Evolutionary conservation across 2,888 invertebrate genomes (phyloP).

Genomic region (Perdita meconis): DNA sequence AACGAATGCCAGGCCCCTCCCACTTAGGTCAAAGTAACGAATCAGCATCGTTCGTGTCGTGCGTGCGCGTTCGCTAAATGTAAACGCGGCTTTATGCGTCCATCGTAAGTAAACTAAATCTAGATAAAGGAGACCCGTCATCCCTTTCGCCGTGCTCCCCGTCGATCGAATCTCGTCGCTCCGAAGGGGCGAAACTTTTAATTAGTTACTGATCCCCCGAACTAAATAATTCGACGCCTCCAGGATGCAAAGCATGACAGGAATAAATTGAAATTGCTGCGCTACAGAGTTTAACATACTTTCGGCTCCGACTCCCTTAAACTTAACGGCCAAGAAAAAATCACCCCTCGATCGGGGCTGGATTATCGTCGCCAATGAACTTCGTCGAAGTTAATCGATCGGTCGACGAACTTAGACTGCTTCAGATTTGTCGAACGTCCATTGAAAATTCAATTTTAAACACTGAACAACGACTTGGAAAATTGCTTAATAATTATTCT

Average conservation of each 20-base stretch:
- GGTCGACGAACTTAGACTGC: too few species aligned
- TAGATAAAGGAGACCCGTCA: conserved; percentile 61
- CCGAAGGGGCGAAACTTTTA: conserved; percentile 73
- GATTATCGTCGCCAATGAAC: conserved; percentile 20
- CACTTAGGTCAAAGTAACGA: too few species aligned
- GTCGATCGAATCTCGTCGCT: conserved; percentile 42
- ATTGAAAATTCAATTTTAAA: too few species aligned
- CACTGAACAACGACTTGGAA: too few species aligned
- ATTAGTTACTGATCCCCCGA: conserved; percentile 76
- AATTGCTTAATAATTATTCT: too few species aligned
- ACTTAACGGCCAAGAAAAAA: conserved; percentile 33
- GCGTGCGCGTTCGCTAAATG: too few species aligned
- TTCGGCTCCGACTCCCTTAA: conserved; percentile 24
- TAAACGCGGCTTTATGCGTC: too few species aligned
- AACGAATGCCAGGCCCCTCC: too few species aligned
- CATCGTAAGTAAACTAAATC: conserved; percentile 40
- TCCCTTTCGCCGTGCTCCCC: conserved; percentile 52
- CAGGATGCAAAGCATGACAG: conserved; percentile 50
- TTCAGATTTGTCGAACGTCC: too few species aligned
- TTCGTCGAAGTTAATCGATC: conserved; percentile 13
- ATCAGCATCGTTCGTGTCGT: too few species aligned
- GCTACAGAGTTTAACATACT: conserved; percentile 41
- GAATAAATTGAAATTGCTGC: conserved; percentile 67
- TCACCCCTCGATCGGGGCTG: conserved; percentile 2
- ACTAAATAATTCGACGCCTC: conserved; percentile 58